Evolutionary conservation across 2,113 vertebrate genomes (phyloP).

Genomic region (Bujurquina vittata): DNA sequence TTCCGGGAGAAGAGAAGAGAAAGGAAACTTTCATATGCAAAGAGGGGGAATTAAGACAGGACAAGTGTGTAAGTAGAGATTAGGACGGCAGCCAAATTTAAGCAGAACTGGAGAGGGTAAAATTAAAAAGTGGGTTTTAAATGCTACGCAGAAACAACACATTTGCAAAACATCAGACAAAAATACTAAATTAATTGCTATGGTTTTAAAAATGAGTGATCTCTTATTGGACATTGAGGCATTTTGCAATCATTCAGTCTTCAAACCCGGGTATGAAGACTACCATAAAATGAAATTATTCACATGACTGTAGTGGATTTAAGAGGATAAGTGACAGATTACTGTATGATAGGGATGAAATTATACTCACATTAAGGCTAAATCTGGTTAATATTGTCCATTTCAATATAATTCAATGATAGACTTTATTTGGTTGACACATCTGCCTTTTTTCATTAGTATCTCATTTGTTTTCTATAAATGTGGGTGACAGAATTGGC

Average conservation of each 20-base stretch:
- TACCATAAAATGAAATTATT: not conserved
- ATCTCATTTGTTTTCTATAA: not conserved
- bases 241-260: not conserved
- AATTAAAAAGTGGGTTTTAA: not conserved
- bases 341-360: slow-evolving; percentile 1
- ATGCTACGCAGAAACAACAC: not conserved
- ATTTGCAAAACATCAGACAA: not conserved
- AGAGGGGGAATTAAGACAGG: not conserved
- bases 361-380: slow-evolving; percentile 15
- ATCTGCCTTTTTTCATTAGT: not conserved
- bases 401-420: not conserved
- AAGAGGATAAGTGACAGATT: slow-evolving; percentile 1
- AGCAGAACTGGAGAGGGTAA: not conserved
- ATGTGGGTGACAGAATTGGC: not conserved
- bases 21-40: not conserved
- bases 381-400: slow-evolving; percentile 6
- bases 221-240: not conserved
- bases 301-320: not conserved
- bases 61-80: not conserved
- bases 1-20: not conserved
- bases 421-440: not conserved
- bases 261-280: too few relatives aligned
- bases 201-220: not conserved
- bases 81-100: not conserved
- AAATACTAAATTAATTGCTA: not conserved